These are phyloP conservation scores for Pseudopleuronectes americanus DNA, from an alignment of 2,797 vertebrate species.

Conservation along the genomic window DNA sequence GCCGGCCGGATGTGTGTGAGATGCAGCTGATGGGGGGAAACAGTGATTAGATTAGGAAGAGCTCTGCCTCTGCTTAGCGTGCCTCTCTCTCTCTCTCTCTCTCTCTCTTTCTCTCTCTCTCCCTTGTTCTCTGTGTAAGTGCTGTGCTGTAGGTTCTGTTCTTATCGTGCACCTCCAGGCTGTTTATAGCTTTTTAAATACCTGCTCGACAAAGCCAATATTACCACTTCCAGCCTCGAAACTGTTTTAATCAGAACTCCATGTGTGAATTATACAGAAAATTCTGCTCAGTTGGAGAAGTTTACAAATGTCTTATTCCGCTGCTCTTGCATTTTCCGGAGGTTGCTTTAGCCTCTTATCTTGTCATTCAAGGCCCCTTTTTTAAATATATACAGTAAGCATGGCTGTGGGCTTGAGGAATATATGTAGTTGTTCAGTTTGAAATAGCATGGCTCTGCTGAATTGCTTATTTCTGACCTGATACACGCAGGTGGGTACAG, in stretches of 20 bases:
- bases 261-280: slow-evolving; percentile 57
- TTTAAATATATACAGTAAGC: slow-evolving; percentile 1
- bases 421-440: slow-evolving; percentile 22
- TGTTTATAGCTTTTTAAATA: slow-evolving; percentile 80
- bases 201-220: slow-evolving; percentile 79
- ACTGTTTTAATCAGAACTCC: slow-evolving; percentile 70
- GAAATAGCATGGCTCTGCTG: slow-evolving; percentile 36
- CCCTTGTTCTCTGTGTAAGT: slow-evolving; percentile 45
- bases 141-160: slow-evolving; percentile 68
- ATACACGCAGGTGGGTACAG: slow-evolving; percentile 46
- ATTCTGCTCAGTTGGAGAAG: slow-evolving; percentile 50
- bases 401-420: not conserved
- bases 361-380: slow-evolving; percentile 18
- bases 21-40: slow-evolving; percentile 79
- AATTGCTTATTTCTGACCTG: slow-evolving; percentile 54
- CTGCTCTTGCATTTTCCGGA: slow-evolving; percentile 14
- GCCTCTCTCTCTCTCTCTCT: slow-evolving; percentile 31
- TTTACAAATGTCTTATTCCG: slow-evolving; percentile 48
- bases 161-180: slow-evolving; percentile 71
- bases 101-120: slow-evolving; percentile 28
- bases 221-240: slow-evolving; percentile 66
- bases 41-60: slow-evolving; percentile 83
- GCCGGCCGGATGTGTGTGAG: slow-evolving; percentile 60
- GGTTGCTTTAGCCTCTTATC: slow-evolving; percentile 22
- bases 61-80: slow-evolving; percentile 71